Conservation (phyloP, 2,113 vertebrate genomes). For the Suricata suricatta region DNA sequence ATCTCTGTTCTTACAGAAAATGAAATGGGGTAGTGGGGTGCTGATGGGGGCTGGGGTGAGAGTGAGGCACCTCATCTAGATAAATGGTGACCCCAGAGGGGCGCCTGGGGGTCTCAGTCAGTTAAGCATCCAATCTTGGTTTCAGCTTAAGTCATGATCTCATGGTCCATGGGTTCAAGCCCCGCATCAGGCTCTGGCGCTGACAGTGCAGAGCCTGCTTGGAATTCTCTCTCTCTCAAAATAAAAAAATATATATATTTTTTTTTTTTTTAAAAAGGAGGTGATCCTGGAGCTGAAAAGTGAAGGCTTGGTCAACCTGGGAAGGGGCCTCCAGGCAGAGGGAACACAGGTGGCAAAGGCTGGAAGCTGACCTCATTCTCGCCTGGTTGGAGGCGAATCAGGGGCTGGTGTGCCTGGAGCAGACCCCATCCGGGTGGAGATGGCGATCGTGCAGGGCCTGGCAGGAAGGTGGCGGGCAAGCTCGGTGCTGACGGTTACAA, state of each 20-base stretch:
- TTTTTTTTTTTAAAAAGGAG: background rate
- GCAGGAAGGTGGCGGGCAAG: rapidly evolving
- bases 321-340: background rate
- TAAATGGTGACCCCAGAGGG: background rate
- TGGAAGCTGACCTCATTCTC: background rate
- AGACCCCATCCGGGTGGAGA: background rate
- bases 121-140: too few species aligned
- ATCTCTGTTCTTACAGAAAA: background rate
- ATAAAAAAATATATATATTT: too few species aligned
- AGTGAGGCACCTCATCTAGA: background rate
- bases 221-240: too few species aligned
- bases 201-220: too few species aligned
- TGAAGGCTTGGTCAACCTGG: rapidly evolving
- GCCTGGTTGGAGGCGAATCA: background rate
- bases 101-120: too few species aligned
- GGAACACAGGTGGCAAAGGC: background rate
- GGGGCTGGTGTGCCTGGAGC: rapidly evolving
- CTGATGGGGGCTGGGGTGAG: rapidly evolving
- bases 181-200: too few species aligned
- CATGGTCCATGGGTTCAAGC: too few species aligned
- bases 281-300: background rate
- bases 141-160: too few species aligned
- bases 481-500: background rate
- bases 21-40: background rate
- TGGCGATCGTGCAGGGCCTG: background rate